Evolutionary conservation across 2,113 vertebrate genomes (phyloP).

Genomic region (Circaetus cinerascens): DNA sequence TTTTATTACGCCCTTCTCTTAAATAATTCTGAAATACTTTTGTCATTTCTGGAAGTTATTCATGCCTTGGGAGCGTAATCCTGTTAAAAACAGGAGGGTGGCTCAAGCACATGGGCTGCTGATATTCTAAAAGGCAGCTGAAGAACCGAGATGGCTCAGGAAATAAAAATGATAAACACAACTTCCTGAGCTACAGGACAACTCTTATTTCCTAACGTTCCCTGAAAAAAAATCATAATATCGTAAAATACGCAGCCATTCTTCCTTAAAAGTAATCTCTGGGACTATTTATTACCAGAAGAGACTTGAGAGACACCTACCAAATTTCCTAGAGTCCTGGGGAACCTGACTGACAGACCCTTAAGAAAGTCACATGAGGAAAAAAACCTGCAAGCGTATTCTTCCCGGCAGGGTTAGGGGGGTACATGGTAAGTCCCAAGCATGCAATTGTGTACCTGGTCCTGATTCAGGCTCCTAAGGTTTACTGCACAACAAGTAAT

Average conservation of each 20-base stretch:
- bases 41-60: background rate
- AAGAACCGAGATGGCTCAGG: background rate
- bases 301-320: background rate
- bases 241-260: rapidly evolving
- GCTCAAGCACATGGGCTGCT: background rate
- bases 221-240: background rate
- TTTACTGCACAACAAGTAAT: background rate
- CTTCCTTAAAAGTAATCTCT: background rate
- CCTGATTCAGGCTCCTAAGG: background rate
- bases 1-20: background rate
- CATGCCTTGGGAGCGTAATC: background rate
- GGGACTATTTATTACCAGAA: background rate
- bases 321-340: background rate
- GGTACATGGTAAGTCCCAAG: background rate
- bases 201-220: background rate
- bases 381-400: background rate
- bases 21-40: background rate
- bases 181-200: background rate
- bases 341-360: background rate
- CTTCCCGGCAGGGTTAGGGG: background rate
- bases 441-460: background rate
- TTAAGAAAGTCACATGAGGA: background rate
- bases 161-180: conserved; percentile 8
- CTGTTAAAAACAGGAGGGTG: background rate
- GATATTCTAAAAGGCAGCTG: background rate